A percentile compares a stretch with the other conserved stretches of the same genome.
Conservation (phyloP, 2,113 vertebrate genomes). For the Noctilio leporinus region DNA sequence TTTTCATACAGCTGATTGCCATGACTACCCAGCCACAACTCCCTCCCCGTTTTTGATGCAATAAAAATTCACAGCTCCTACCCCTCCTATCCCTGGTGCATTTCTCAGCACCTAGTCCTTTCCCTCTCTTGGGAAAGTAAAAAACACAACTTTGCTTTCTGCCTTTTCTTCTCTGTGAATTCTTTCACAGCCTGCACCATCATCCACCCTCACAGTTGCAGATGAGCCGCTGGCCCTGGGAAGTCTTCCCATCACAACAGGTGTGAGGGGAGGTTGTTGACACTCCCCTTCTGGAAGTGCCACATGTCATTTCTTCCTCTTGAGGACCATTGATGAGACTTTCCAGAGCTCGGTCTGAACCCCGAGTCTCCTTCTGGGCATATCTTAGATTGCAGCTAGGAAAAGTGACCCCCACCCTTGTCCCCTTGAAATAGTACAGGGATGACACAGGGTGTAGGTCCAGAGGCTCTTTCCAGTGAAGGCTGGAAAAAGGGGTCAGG, state of each 20-base stretch:
- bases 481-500: not conserved
- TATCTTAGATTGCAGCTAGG: not conserved
- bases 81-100: too few species aligned
- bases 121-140: too few species aligned
- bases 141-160: too few species aligned
- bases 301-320: not conserved
- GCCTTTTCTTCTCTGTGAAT: too few species aligned
- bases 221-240: not conserved
- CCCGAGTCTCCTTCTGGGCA: not conserved
- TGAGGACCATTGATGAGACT: too few species aligned
- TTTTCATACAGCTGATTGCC: too few species aligned
- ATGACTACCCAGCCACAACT: too few species aligned
- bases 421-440: not conserved
- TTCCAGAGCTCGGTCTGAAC: not conserved
- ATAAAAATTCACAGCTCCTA: too few species aligned
- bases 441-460: not conserved
- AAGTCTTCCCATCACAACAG: not conserved
- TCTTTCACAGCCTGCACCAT: too few species aligned
- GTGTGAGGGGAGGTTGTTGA: not conserved
- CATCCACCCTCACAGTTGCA: too few species aligned
- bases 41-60: too few species aligned
- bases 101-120: too few species aligned
- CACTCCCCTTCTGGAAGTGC: not conserved
- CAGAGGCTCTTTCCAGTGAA: not conserved
- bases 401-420: not conserved